Evolutionary conservation across 2,888 invertebrate genomes (phyloP), one percentile per base, ranked within the genome.

Genomic region (Diogma glabrata): DNA sequence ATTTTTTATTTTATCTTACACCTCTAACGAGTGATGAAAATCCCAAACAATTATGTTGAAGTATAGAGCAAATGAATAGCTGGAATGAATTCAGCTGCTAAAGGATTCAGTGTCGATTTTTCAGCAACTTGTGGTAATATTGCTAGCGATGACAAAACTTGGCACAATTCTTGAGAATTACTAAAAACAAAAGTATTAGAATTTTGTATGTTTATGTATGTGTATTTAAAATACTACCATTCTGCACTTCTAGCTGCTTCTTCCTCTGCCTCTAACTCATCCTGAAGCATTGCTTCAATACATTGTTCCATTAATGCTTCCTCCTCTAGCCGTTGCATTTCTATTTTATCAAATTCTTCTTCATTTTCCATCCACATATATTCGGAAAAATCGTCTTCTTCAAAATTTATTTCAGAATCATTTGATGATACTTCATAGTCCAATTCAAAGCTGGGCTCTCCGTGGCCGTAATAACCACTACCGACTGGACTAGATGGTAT

Each of bases 331-430:
- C 89, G 82, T 66, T 87, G 84, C 74, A 89, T 77, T 55, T 89
- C 91, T 78, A 88, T 85, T 68, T 87, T 87, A 63, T 93, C 91
- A 64, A 91, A 91, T 63, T 91, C 91, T 62, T 93, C 92, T 63
- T 91, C 87, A 61, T 90, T 85, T 65, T 91, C 92, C 91, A 92
- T 92, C 93, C 92, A 92, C 76, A 91, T 78, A 64, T 90, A 91
- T 62, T 92, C 91, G 0, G 87, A 84, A 66, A 91, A 92, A 69
- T 91, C 90, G 52, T 80, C 53, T 54, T 66, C 64, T 49, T 63
- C 63, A 47, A 64, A 56, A 54, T 66, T 67, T 10, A 16, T 19
- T 16, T 51, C 50, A 14, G 28, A 14, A 20, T 50, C 50, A 30
- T 47, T 49, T 45, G 64, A 66, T 38, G 66, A 57, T 10, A 65